Conservation (phyloP, 1,140 invertebrate species). For the Muscidifurax raptorellus region DNA sequence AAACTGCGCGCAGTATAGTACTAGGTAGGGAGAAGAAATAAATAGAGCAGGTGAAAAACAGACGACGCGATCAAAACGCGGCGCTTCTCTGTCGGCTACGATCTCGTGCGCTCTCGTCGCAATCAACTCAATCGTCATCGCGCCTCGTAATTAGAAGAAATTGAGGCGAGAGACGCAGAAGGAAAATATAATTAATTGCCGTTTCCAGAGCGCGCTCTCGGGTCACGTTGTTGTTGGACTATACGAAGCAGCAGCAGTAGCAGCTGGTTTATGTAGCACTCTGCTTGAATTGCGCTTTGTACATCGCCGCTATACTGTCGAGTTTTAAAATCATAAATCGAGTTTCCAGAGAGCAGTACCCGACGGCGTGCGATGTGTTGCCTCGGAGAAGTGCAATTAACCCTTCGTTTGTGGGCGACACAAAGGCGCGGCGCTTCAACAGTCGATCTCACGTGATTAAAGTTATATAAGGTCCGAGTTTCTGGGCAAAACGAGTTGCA, state of each 20-base stretch:
- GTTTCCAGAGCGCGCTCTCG: background rate
- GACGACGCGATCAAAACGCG: background rate
- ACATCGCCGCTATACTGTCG: background rate
- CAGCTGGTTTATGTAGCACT: slow-evolving; percentile 11
- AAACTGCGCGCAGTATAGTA: background rate
- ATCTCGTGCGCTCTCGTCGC: background rate
- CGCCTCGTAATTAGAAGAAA: slow-evolving; percentile 42
- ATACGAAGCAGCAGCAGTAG: background rate
- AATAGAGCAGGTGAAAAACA: slow-evolving; percentile 16
- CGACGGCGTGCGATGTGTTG: too few relatives aligned
- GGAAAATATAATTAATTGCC: slow-evolving; percentile 51
- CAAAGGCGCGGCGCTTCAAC: too few relatives aligned
- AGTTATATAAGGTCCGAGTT: background rate
- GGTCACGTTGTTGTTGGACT: background rate
- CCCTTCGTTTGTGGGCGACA: too few relatives aligned
- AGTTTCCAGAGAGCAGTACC: background rate
- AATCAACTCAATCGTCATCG: slow-evolving; percentile 49
- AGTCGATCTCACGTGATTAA: background rate
- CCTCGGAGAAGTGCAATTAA: too few relatives aligned
- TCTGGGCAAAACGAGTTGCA: too few relatives aligned
- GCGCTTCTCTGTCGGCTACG: background rate
- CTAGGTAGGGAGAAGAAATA: background rate
- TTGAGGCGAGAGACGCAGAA: slow-evolving; percentile 9
- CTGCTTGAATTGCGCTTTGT: background rate
- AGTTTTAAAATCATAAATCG: slow-evolving; percentile 6